Percentiles rank a stretch among this genome's conserved stretches.
Evolutionary conservation across 2,113 vertebrate genomes (phyloP).

Genomic region (Romanogobio albipinnatus): DNA sequence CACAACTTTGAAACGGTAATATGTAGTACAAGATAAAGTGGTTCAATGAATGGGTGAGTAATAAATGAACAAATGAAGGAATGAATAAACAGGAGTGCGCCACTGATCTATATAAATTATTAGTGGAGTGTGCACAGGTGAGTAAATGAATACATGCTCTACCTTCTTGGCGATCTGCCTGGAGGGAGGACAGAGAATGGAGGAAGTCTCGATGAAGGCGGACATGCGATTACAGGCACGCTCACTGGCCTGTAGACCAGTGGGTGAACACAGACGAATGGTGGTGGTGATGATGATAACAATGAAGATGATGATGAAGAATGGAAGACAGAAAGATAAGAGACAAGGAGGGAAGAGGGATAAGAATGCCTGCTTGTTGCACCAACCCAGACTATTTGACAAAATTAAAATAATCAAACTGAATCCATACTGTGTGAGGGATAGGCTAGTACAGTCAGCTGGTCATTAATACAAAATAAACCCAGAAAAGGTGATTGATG

Average conservation of each 20-base stretch:
- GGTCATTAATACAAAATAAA: conserved; percentile 8
- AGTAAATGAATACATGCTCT: conserved; percentile 65
- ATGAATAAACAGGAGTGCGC: background rate
- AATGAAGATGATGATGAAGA: conserved; percentile 62
- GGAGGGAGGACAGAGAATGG: conserved; percentile 76
- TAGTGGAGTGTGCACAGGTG: background rate
- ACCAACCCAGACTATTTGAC: background rate
- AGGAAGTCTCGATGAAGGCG: conserved; percentile 84
- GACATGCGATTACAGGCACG: conserved; percentile 86
- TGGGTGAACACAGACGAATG: conserved; percentile 66
- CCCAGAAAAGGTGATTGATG: background rate
- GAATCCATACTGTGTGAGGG: background rate
- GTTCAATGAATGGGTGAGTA: background rate
- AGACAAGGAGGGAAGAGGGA: background rate
- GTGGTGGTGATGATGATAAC: conserved; percentile 60
- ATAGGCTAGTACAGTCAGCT: background rate
- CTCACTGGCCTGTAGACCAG: conserved; percentile 81
- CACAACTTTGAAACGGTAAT: background rate
- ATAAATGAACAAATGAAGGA: background rate
- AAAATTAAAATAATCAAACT: background rate
- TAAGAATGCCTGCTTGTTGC: background rate
- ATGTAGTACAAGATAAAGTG: background rate
- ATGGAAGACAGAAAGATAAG: conserved; percentile 14
- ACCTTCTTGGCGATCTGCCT: conserved; percentile 88
- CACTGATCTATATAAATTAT: too few relatives aligned